phyloP scores from a whole-genome alignment of 2,113 vertebrate species.

The Salvator merianae region DNA sequence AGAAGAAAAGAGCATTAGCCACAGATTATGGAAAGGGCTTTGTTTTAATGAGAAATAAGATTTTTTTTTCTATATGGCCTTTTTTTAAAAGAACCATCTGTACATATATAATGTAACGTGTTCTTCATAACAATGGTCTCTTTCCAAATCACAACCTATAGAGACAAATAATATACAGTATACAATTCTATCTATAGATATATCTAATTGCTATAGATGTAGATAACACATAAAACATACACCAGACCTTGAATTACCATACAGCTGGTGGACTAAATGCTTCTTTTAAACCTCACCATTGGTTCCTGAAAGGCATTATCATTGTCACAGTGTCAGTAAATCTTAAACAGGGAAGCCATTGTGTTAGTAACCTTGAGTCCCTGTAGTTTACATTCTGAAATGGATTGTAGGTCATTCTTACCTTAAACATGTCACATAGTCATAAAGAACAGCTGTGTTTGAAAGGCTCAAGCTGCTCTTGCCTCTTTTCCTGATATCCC shows the following conservation, averaged over 20 bases:
- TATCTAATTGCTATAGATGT: background rate
- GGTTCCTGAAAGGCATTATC: background rate
- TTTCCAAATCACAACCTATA: background rate
- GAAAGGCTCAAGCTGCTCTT: no score
- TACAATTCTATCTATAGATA: background rate
- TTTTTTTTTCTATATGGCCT: constrained; percentile 17
- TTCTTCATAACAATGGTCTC: constrained; percentile 44
- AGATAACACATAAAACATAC: background rate
- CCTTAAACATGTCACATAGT: no score
- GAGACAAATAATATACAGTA: constrained; percentile 4
- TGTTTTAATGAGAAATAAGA: background rate
- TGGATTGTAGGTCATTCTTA: no score
- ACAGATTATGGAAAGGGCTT: background rate
- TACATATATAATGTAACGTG: constrained; percentile 25
- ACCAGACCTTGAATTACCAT: background rate
- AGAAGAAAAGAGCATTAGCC: background rate
- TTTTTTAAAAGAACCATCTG: constrained; percentile 33
- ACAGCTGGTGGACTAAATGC: background rate
- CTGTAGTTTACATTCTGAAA: no score
- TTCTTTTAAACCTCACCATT: background rate
- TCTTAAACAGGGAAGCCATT: background rate
- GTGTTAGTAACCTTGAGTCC: no score
- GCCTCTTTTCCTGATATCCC: no score
- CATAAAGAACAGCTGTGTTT: no score
- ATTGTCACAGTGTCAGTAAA: constrained; percentile 1